Evolutionary conservation across 2,888 invertebrate species (phyloP), one percentile per base, ranked within the genome.

Genomic region (Dryomyza anilis): DNA sequence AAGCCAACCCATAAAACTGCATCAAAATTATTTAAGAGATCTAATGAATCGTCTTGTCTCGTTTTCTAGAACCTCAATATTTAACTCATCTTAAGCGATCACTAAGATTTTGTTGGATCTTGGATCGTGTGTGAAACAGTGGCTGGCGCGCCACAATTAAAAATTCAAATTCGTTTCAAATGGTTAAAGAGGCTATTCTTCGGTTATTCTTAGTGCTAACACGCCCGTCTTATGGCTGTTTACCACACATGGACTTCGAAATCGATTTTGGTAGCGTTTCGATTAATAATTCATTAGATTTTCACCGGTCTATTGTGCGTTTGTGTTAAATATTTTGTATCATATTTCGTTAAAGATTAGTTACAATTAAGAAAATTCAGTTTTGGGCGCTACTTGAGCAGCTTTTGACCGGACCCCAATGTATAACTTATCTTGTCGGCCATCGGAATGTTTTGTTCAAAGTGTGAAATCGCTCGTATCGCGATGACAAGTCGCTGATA

Each of bases 131-230:
- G 16, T 16, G 14, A 70, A 70, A 67, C 74, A 66, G 76, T 74
- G 74, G 77, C 76, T 74, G 78, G 77, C 75, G 78, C 76, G 76
- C 76, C 72, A 73, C 75, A 78, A 78, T 78, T 78, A 78, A 73
- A 71, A 77, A 78, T 77, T 76, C 76, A 78, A 78, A 77, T 77
- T 16, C 7, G 14, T 14, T n/a, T 27, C 50, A 50, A 48, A 19
- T 39, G 43, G 19, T 43, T 19, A 43, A 43, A n/a, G 43, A 43
- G 19, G 19, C 43, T 43, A 43, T 39, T 39, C n/a, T n/a, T n/a
- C n/a, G n/a, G n/a, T n/a, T n/a, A n/a, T n/a, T n/a, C n/a, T n/a
- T n/a, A n/a, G n/a, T n/a, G n/a, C n/a, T n/a, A n/a, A n/a, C n/a
- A n/a, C n/a, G n/a, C n/a, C n/a, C n/a, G n/a, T n/a, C n/a, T n/a